Conservation (phyloP, 2,888 invertebrate species). For the Caradrina clavipalpis region DNA sequence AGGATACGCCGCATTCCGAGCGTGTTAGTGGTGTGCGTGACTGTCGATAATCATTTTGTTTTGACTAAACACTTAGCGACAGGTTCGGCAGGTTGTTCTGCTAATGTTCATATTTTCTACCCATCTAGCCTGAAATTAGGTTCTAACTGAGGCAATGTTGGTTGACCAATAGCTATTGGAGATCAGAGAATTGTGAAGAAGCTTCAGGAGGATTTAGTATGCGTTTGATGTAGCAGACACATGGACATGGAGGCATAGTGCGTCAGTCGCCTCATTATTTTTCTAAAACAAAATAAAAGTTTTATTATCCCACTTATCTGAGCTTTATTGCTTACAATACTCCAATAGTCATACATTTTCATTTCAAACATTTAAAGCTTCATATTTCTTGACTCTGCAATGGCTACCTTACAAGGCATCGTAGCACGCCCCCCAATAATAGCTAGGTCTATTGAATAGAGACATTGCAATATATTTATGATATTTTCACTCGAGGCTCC, state of each 20-base stretch:
- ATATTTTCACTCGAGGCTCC: constrained; percentile 55
- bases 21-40: constrained; percentile 45
- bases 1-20: constrained; percentile 83
- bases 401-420: background rate
- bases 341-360: background rate
- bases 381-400: background rate
- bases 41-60: constrained; percentile 43
- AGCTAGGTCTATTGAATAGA: constrained; percentile 27
- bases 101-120: background rate
- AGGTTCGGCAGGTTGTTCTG: background rate
- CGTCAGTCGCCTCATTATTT: background rate
- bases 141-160: background rate
- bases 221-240: too few relatives aligned
- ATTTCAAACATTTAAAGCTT: background rate
- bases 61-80: constrained; percentile 1
- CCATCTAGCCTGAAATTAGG: background rate
- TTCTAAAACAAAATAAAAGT: background rate
- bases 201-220: too few relatives aligned
- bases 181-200: background rate
- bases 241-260: background rate
- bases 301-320: background rate
- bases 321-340: background rate
- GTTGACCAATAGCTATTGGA: background rate
- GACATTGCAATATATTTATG: constrained; percentile 34
- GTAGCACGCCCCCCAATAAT: constrained; percentile 21